Evolutionary conservation across 1,140 invertebrate genomes (phyloP).

Genomic region (Nylanderia fulva): DNA sequence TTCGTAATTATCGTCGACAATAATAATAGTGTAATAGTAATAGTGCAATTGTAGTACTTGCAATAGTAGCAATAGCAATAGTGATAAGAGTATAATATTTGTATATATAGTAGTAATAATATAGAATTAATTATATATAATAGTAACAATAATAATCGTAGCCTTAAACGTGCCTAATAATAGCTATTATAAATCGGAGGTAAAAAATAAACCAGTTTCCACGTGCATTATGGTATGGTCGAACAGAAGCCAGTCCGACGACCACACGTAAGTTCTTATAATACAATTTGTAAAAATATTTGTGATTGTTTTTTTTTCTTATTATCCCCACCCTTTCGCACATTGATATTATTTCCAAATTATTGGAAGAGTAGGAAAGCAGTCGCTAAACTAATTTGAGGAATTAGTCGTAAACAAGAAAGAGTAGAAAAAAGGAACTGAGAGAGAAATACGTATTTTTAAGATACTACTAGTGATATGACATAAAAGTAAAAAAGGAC

Average conservation of each 20-base stretch:
- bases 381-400: slow-evolving; percentile 45
- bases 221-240: slow-evolving; percentile 61
- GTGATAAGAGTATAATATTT: slow-evolving; percentile 70
- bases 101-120: slow-evolving; percentile 70
- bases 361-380: slow-evolving; percentile 64
- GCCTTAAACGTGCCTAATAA: slow-evolving; percentile 73
- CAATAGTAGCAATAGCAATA: slow-evolving; percentile 69
- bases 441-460: slow-evolving; percentile 53
- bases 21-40: slow-evolving; percentile 75
- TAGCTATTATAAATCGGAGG: slow-evolving; percentile 75
- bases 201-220: slow-evolving; percentile 78
- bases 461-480: slow-evolving; percentile 63
- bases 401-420: slow-evolving; percentile 42
- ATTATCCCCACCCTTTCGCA: slow-evolving; percentile 51
- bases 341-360: slow-evolving; percentile 37
- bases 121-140: slow-evolving; percentile 78
- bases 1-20: slow-evolving; percentile 74
- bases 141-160: slow-evolving; percentile 77
- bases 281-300: slow-evolving; percentile 76
- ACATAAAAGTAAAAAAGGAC: slow-evolving; percentile 62
- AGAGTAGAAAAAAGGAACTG: slow-evolving; percentile 61
- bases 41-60: slow-evolving; percentile 67
- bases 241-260: slow-evolving; percentile 70
- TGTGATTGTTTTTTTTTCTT: slow-evolving; percentile 44
- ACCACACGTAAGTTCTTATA: slow-evolving; percentile 75